These are phyloP conservation scores for Adelphocoris suturalis DNA, from an alignment of 2,888 invertebrate genomes.

Conservation along the genomic window DNA sequence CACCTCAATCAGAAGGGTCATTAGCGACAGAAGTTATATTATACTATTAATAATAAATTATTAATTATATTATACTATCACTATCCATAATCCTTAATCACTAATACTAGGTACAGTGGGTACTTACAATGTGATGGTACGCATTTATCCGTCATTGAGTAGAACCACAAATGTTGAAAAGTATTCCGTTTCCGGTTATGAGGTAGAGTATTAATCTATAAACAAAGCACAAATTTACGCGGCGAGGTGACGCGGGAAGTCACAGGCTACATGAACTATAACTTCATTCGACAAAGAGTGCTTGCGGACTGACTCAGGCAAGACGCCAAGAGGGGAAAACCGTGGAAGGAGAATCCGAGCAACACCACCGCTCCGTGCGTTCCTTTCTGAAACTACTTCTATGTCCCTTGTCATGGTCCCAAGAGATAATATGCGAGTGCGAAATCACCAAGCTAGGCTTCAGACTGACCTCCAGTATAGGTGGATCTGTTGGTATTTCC, in stretches of 20 bases:
- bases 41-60: too few relatives aligned
- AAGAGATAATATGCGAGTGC: background rate
- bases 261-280: background rate
- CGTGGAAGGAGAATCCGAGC: background rate
- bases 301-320: constrained; percentile 30
- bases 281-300: background rate
- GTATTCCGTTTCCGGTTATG: background rate
- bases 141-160: constrained; percentile 45
- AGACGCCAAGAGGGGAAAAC: background rate
- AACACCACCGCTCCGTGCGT: background rate
- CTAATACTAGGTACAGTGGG: too few relatives aligned
- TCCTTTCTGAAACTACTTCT: background rate
- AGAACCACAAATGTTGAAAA: background rate
- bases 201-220: background rate
- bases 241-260: background rate
- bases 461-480: background rate
- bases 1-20: too few relatives aligned
- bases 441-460: background rate
- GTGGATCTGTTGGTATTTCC: background rate
- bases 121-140: constrained; percentile 14
- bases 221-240: background rate
- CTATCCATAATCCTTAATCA: too few relatives aligned
- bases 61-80: too few relatives aligned
- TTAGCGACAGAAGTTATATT: too few relatives aligned
- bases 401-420: background rate